A percentile compares a stretch with the other conserved stretches of the same genome.
These are phyloP conservation scores for Palaemon carinicauda DNA, from an alignment of 1,140 invertebrate species.

Conservation along the genomic window DNA sequence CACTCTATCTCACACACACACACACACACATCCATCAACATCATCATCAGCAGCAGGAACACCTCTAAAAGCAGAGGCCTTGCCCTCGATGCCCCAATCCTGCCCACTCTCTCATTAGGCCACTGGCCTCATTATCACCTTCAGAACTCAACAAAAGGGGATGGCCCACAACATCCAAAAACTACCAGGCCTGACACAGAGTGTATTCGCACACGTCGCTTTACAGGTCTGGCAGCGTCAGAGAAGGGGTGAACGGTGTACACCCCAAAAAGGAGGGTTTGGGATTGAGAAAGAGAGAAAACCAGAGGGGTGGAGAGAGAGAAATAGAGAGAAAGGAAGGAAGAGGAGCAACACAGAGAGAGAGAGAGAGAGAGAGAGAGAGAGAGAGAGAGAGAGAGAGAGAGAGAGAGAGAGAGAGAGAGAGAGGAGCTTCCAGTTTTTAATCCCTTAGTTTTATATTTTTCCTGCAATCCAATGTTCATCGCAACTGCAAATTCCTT, in stretches of 20 bases:
- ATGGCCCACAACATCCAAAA: too few relatives aligned
- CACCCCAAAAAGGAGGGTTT: constrained; percentile 43
- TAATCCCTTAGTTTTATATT: constrained; percentile 48
- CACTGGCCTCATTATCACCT: too few relatives aligned
- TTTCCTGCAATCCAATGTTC: constrained; percentile 41
- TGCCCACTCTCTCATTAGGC: too few relatives aligned
- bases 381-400: constrained; percentile 26
- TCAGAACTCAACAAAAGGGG: too few relatives aligned
- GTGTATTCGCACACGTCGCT: not conserved
- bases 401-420: constrained; percentile 42
- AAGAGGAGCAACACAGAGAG: not conserved
- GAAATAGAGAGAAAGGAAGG: not conserved
- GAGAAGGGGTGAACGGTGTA: constrained; percentile 2
- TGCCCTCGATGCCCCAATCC: not conserved
- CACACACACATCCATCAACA: not conserved
- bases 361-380: constrained; percentile 21
- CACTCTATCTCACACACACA: too few relatives aligned
- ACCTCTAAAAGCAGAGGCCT: constrained; percentile 5
- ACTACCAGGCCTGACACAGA: too few relatives aligned
- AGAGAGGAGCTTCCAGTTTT: constrained; percentile 46
- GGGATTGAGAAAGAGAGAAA: not conserved
- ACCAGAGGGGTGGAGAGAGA: not conserved
- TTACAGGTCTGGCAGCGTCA: constrained; percentile 42
- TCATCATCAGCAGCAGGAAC: not conserved
- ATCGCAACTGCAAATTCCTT: constrained; percentile 37